phyloP scores from a whole-genome alignment of 2,888 invertebrate species.

The Didymodactylos carnosus region DNA sequence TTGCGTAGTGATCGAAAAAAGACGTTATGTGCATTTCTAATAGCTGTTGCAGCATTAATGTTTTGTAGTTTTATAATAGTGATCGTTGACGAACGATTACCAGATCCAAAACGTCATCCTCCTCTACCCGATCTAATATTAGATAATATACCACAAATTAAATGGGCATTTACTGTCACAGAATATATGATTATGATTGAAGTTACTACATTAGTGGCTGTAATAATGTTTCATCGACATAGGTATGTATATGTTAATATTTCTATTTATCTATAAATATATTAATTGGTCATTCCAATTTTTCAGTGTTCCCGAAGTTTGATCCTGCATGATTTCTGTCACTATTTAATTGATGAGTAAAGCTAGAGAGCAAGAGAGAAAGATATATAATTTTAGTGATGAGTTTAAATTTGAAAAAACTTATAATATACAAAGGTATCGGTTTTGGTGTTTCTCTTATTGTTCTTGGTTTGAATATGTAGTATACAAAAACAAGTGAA shows the following conservation, averaged over 20 bases:
- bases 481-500: too few relatives aligned
- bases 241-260: not conserved
- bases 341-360: too few relatives aligned
- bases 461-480: too few relatives aligned
- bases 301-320: too few relatives aligned
- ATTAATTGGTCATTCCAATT: too few relatives aligned
- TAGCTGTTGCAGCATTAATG: not conserved
- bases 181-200: slow-evolving; percentile 77
- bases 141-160: slow-evolving; percentile 92
- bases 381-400: too few relatives aligned
- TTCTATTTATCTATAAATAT: too few relatives aligned
- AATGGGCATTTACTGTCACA: slow-evolving; percentile 91
- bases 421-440: too few relatives aligned
- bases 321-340: too few relatives aligned
- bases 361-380: too few relatives aligned
- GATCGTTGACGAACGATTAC: slow-evolving; percentile 88
- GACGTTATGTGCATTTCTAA: not conserved
- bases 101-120: slow-evolving; percentile 82
- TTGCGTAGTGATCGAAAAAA: not conserved
- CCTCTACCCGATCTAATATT: slow-evolving; percentile 92
- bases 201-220: slow-evolving; percentile 63
- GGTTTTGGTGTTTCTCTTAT: too few relatives aligned
- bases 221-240: slow-evolving; percentile 83
- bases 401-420: too few relatives aligned
- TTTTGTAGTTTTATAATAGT: slow-evolving; percentile 66